Evolutionary conservation across 1,140 invertebrate genomes (phyloP), one percentile per base, ranked within the genome.

Genomic region (Drosophila tropicalis): DNA sequence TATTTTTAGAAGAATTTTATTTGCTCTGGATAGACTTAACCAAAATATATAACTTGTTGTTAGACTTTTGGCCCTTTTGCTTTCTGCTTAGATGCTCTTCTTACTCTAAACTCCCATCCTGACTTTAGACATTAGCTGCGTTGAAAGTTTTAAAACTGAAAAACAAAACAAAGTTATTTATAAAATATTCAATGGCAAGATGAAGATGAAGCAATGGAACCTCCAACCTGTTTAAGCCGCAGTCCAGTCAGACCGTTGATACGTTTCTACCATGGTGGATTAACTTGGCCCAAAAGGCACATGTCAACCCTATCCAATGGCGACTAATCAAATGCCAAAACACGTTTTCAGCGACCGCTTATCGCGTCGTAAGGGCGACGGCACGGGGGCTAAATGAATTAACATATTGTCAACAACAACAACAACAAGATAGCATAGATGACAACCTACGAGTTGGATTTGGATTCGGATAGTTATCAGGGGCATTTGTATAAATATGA

Each of bases 401-500:
- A 32, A 19, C 56, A 58, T 58, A 58, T 58, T 39, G 32, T 36
- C 17, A 39, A 34, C 32, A 58, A 58, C 34, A 36, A 13, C 36
- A 54, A 54, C 17, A 36, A 32, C n/a, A 58, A 58, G 32, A 19
- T 34, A 51, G n/a, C 22, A 40, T 34, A 51, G 47, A 40, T 54
- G 58, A 22, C 57, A 79, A 63, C 54, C 65, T 76, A 70, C 68
- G 72, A 58, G 34, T 79, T 40, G 84, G 71, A 69, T 51, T 51
- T 51, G 44, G 44, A 51, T 51, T 51, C 19, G 44, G 44, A 51
- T 51, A 22, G 44, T 19, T 90, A 90, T 84, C 87, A 90, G 77
- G 80, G 83, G 66, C 80, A 76, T 87, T 87, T 87, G 70, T 81
- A 90, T 90, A 90, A 90, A 90, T 90, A 90, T 90, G 87, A 90